phyloP scores from a whole-genome alignment of 2,113 vertebrate genomes.

The Percina caprodes region DNA sequence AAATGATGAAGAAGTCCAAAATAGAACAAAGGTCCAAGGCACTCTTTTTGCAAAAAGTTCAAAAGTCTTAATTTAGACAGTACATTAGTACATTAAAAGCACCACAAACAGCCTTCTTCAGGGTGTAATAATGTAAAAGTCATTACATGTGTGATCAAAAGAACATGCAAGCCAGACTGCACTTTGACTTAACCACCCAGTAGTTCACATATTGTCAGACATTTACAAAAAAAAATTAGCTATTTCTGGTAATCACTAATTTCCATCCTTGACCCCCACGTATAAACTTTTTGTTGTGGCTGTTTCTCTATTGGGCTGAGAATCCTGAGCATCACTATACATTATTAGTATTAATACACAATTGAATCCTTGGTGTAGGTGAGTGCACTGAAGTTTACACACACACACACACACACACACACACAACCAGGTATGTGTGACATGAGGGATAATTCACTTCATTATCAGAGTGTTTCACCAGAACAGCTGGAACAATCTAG shows the following conservation, averaged over 20 bases:
- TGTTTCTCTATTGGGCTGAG: constrained; percentile 50
- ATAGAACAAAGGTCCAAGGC: background rate
- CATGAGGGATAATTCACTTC: constrained; percentile 22
- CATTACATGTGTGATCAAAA: no score
- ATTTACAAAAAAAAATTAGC: constrained; percentile 46
- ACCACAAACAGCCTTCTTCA: no score
- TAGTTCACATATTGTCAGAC: constrained; percentile 28
- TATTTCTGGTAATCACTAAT: constrained; percentile 52
- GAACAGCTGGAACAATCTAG: constrained; percentile 28
- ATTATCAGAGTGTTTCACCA: constrained; percentile 28
- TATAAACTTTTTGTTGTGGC: constrained; percentile 42
- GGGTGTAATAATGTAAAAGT: no score
- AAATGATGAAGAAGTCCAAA: background rate
- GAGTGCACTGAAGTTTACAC: constrained; percentile 5
- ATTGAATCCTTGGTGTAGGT: constrained; percentile 15
- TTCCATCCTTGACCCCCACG: constrained; percentile 53
- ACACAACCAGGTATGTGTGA: background rate
- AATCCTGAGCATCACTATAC: constrained; percentile 31
- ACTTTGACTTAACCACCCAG: constrained; percentile 20
- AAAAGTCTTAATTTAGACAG: no score
- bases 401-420: background rate
- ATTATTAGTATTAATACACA: constrained; percentile 53
- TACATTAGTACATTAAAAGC: no score
- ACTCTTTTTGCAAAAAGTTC: no score
- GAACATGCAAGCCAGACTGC: no score